Evolutionary conservation across 2,113 vertebrate species (phyloP).

Genomic region (Cygnus buccinator): DNA sequence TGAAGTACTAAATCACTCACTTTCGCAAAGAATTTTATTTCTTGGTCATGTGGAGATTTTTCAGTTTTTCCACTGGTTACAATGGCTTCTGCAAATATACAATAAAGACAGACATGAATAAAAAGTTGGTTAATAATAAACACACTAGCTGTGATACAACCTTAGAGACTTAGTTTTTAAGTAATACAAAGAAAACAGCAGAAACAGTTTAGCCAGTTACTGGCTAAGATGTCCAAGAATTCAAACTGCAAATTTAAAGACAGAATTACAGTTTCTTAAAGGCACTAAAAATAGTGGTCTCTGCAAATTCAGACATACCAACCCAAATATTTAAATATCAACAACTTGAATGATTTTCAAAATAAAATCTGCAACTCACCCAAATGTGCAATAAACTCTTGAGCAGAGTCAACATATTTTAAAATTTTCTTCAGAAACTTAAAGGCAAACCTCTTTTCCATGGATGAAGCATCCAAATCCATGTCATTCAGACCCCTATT

Average conservation of each 20-base stretch:
- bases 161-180: background rate
- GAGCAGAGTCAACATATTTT: conserved; percentile 95
- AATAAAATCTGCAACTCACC: conserved; percentile 77
- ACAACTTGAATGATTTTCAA: background rate
- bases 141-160: background rate
- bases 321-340: background rate
- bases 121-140: background rate
- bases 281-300: background rate
- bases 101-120: background rate
- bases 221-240: background rate
- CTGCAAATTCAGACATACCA: background rate
- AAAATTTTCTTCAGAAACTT: conserved; percentile 97
- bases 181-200: background rate
- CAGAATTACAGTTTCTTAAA: background rate
- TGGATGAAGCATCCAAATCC: conserved; percentile 92
- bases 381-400: conserved; percentile 96
- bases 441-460: conserved; percentile 98
- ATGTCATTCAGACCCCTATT: conserved; percentile 89
- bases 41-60: conserved; percentile 94
- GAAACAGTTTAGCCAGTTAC: background rate
- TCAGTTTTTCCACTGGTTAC: conserved; percentile 93
- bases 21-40: conserved; percentile 99
- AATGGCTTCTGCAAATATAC: conserved; percentile 87
- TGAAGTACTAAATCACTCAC: conserved; percentile 73
- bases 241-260: background rate